Conservation (phyloP, 2,797 vertebrate species). For the Denticeps clupeoides region DNA sequence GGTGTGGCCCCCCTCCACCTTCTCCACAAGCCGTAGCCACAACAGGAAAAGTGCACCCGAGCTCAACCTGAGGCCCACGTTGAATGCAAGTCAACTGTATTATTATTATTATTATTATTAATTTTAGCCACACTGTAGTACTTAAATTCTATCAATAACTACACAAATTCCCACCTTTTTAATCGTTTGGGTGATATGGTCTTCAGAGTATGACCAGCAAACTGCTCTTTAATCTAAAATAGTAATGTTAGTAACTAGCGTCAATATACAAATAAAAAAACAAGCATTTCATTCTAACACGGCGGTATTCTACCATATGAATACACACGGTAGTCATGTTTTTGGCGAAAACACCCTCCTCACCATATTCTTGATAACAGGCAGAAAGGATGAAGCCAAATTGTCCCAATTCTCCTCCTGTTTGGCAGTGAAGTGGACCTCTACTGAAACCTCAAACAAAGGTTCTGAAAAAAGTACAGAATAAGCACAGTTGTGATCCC, state of each 20-base stretch:
- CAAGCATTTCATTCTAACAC: too few species aligned
- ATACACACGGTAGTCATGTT: too few species aligned
- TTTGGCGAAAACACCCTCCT: too few species aligned
- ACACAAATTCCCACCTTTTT: slow-evolving; percentile 41
- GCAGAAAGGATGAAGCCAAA: slow-evolving; percentile 28
- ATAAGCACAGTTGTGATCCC: too few species aligned
- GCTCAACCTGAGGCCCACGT: slow-evolving; percentile 38
- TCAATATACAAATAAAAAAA: not conserved
- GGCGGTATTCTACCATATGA: too few species aligned
- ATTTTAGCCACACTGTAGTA: not conserved
- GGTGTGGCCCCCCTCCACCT: not conserved
- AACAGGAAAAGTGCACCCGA: slow-evolving; percentile 51
- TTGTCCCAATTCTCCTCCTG: slow-evolving; percentile 34
- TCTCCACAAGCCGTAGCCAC: slow-evolving; percentile 48
- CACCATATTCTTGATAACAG: slow-evolving; percentile 42
- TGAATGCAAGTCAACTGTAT: not conserved
- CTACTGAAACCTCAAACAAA: slow-evolving; percentile 54
- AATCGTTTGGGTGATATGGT: slow-evolving; percentile 42
- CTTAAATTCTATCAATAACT: not conserved
- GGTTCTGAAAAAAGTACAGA: too few species aligned
- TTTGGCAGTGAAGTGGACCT: slow-evolving; percentile 36
- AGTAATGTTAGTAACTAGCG: not conserved
- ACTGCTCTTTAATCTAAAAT: slow-evolving; percentile 38
- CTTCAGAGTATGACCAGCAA: slow-evolving; percentile 24
- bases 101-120: not conserved